Evolutionary conservation across 2,113 vertebrate species (phyloP).

Genomic region (Ascaphus truei): DNA sequence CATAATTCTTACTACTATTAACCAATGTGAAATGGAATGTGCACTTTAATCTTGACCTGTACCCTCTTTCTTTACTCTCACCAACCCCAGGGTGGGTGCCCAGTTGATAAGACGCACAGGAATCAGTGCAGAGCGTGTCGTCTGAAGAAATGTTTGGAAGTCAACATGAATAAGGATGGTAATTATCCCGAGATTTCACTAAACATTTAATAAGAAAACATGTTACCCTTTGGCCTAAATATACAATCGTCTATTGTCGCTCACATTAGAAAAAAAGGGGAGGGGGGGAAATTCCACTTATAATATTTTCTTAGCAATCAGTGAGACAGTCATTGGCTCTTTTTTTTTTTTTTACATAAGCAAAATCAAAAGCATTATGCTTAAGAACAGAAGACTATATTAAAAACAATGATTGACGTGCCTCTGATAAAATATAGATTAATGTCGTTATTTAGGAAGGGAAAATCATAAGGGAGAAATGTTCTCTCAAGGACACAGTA

Average conservation of each 20-base stretch:
- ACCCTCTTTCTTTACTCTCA: neutral
- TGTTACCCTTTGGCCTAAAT: constrained; percentile 22
- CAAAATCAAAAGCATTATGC: constrained; percentile 37
- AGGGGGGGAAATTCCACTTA: constrained; percentile 29
- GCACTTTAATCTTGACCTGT: too few relatives aligned
- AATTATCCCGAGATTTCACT: constrained; percentile 45
- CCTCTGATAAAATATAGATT: constrained; percentile 34
- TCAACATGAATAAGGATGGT: constrained; percentile 99
- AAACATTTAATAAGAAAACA: constrained; percentile 23
- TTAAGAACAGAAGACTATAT: constrained; percentile 33
- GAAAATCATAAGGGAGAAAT: constrained; percentile 31
- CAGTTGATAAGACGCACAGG: constrained; percentile 97
- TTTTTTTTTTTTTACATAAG: constrained; percentile 28
- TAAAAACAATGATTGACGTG: constrained; percentile 30
- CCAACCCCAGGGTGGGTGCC: constrained; percentile 84
- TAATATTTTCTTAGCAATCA: constrained; percentile 36
- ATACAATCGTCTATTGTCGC: constrained; percentile 30
- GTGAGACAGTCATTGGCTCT: constrained; percentile 21
- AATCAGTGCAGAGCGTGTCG: constrained; percentile 97
- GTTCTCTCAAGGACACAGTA: constrained; percentile 37
- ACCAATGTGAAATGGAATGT: too few relatives aligned
- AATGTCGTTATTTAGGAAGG: constrained; percentile 29
- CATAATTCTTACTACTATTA: too few relatives aligned
- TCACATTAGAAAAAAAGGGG: constrained; percentile 22
- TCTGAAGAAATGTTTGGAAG: constrained; percentile 97